Evolutionary conservation across 2,888 invertebrate species (phyloP).

Genomic region (Drosophila monieri): DNA sequence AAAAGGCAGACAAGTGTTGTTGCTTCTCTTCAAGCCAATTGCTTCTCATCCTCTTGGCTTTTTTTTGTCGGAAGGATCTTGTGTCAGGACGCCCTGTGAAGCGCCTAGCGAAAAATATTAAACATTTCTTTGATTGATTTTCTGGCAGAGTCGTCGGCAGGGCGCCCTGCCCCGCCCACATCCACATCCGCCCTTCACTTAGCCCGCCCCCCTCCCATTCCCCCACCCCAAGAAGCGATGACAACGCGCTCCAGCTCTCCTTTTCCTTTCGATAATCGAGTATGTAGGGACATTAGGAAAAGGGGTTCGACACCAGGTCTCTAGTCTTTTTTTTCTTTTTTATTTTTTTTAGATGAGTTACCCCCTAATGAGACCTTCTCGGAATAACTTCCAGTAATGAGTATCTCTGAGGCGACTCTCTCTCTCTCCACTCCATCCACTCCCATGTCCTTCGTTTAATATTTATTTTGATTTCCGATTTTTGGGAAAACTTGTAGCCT

Average conservation of each 20-base stretch:
- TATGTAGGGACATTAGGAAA: no score
- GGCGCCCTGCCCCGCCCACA: slow-evolving; percentile 22
- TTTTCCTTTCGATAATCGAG: no score
- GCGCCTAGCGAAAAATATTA: slow-evolving; percentile 60
- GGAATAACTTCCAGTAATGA: background rate
- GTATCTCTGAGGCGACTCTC: background rate
- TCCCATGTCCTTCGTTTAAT: background rate
- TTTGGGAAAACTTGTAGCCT: background rate
- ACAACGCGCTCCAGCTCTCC: background rate
- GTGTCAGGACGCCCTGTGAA: slow-evolving; percentile 44
- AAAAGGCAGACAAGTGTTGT: slow-evolving; percentile 28
- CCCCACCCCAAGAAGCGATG: background rate
- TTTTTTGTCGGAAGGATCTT: slow-evolving; percentile 6
- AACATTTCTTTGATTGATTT: slow-evolving; percentile 62
- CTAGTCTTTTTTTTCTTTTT: no score
- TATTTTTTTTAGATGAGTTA: no score
- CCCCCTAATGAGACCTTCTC: background rate
- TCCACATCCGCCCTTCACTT: slow-evolving; percentile 2
- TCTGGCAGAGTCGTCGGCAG: slow-evolving; percentile 21
- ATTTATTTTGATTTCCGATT: slow-evolving; percentile 17
- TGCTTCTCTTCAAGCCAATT: slow-evolving; percentile 7
- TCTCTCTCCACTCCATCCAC: no score
- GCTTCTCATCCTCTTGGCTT: background rate
- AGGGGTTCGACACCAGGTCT: no score
- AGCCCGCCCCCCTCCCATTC: background rate